Evolutionary conservation across 2,113 vertebrate genomes (phyloP).

Genomic region (Lophochroa leadbeateri): DNA sequence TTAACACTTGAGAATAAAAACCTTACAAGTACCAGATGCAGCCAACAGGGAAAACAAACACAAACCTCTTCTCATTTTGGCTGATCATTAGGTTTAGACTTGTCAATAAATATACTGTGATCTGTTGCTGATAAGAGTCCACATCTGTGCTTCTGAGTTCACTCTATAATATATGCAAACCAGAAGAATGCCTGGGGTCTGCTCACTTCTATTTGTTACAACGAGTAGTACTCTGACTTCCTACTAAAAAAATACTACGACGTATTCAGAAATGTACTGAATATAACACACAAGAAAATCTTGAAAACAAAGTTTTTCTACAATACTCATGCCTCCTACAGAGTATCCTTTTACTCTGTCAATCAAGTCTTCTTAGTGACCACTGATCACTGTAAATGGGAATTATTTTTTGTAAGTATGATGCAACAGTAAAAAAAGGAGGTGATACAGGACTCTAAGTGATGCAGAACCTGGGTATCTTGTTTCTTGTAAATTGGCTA

Average conservation of each 20-base stretch:
- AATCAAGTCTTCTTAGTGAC: not conserved
- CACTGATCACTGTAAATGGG: not conserved
- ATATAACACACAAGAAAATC: not conserved
- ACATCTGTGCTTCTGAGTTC: not conserved
- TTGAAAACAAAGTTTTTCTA: not conserved
- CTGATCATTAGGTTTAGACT: not conserved
- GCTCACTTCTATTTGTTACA: not conserved
- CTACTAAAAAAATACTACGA: not conserved
- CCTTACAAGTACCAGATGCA: conserved; percentile 23
- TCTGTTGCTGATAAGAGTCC: not conserved
- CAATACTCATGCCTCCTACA: rapidly evolving
- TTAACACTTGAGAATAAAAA: conserved; percentile 1
- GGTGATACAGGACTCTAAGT: not conserved
- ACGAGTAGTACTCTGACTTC: not conserved
- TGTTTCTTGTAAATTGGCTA: not conserved
- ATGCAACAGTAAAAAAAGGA: not conserved
- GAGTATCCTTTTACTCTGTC: not conserved
- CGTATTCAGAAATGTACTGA: not conserved
- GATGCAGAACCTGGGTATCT: not conserved
- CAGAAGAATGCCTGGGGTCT: not conserved
- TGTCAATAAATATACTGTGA: not conserved
- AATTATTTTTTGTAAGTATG: not conserved
- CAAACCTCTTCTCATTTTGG: not conserved
- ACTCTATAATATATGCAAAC: not conserved
- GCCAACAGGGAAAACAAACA: not conserved